phyloP scores from a whole-genome alignment of 2,113 vertebrate species.

The Paramisgurnus dabryanus region DNA sequence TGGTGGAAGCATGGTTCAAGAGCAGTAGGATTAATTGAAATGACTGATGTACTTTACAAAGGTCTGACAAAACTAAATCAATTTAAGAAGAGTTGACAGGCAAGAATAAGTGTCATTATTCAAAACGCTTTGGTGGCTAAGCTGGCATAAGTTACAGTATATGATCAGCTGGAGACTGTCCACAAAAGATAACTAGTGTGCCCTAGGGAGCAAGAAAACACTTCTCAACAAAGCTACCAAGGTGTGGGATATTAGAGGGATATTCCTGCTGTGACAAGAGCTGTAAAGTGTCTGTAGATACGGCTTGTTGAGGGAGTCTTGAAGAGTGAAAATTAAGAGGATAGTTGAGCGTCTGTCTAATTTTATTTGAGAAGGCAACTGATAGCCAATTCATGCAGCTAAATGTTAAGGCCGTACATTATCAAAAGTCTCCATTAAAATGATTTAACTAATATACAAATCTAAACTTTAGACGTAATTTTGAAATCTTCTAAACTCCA shows the following conservation, averaged over 20 bases:
- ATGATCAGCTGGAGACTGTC: neutral
- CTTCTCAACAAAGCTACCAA: neutral
- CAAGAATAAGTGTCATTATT: neutral
- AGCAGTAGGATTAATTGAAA: neutral
- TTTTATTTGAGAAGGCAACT: neutral
- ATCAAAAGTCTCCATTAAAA: no score
- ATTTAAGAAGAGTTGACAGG: neutral
- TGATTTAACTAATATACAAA: no score
- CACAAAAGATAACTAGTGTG: neutral
- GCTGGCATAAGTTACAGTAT: neutral
- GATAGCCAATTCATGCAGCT: neutral
- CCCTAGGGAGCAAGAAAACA: neutral
- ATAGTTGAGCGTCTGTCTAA: neutral
- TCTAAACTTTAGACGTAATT: no score
- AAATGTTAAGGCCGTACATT: no score
- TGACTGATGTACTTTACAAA: neutral
- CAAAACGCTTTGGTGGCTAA: neutral
- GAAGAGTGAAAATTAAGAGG: slow-evolving; percentile 4
- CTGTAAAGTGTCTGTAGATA: neutral
- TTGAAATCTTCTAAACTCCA: no score
- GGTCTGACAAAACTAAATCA: neutral
- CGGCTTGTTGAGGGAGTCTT: neutral
- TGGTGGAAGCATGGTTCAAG: neutral
- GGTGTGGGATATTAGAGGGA: neutral
- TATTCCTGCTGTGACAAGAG: neutral